These are phyloP conservation scores for Spodoptera picta DNA, from an alignment of 2,888 invertebrate species.

Conservation along the genomic window DNA sequence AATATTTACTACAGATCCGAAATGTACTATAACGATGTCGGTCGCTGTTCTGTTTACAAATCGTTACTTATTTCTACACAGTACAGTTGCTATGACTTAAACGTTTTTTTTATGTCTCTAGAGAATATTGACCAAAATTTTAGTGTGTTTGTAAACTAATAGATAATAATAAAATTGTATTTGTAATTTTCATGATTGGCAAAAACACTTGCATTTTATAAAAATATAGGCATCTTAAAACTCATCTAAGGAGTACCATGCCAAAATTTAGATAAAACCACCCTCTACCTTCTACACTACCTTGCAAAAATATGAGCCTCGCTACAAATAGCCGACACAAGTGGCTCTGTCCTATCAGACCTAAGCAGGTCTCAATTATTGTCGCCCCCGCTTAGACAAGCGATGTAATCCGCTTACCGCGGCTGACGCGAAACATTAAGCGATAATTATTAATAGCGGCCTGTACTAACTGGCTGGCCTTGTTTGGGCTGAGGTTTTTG, in stretches of 20 bases:
- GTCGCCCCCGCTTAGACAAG: conserved; percentile 59
- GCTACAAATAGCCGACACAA: conserved; percentile 42
- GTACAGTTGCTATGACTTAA: no score
- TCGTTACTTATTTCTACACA: not conserved
- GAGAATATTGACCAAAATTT: no score
- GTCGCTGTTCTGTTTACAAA: conserved; percentile 23
- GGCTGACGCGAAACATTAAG: conserved; percentile 59
- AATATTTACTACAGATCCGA: conserved; percentile 12
- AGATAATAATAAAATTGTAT: no score
- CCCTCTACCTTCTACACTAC: conserved; percentile 30
- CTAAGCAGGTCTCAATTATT: conserved; percentile 59
- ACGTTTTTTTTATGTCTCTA: no score
- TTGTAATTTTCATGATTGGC: no score
- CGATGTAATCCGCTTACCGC: conserved; percentile 65
- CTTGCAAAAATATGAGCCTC: conserved; percentile 44
- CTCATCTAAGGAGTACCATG: no score
- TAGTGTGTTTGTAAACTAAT: no score
- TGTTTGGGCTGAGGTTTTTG: conserved; percentile 44
- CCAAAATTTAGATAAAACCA: not conserved
- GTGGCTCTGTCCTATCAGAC: conserved; percentile 53
- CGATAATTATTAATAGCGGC: conserved; percentile 64
- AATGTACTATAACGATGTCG: not conserved
- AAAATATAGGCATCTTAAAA: no score
- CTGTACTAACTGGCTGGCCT: conserved; percentile 47
- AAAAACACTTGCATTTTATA: no score